These are phyloP conservation scores for Arctia plantaginis DNA, from an alignment of 2,888 invertebrate species.

Conservation along the genomic window DNA sequence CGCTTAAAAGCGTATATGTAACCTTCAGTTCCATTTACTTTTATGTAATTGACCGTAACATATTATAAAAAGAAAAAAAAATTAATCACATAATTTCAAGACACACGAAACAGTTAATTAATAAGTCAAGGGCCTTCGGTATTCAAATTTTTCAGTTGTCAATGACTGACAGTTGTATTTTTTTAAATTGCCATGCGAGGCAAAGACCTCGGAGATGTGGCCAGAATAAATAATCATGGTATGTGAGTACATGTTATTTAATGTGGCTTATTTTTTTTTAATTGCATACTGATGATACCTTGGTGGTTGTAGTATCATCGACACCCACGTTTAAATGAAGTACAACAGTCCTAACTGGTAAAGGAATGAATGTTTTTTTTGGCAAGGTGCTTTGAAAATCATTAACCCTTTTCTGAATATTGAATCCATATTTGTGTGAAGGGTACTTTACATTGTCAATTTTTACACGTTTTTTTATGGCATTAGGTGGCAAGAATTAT, in stretches of 20 bases:
- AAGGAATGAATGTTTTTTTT: background rate
- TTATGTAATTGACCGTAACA: slow-evolving; percentile 6
- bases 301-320: background rate
- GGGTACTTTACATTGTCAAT: background rate
- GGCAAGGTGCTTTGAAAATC: no score
- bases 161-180: slow-evolving; percentile 48
- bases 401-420: no score
- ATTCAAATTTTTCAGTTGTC: slow-evolving; percentile 44
- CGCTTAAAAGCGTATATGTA: background rate
- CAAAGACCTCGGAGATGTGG: slow-evolving; percentile 55
- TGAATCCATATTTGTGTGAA: background rate
- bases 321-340: background rate
- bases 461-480: no score
- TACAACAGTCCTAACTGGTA: background rate
- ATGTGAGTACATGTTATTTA: slow-evolving; percentile 13
- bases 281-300: background rate
- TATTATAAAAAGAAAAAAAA: background rate
- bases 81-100: slow-evolving; percentile 3
- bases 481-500: no score
- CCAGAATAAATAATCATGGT: slow-evolving; percentile 51
- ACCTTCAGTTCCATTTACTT: background rate
- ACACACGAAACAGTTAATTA: slow-evolving; percentile 32
- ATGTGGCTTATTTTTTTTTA: slow-evolving; percentile 11
- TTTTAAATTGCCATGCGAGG: slow-evolving; percentile 23
- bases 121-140: slow-evolving; percentile 53